phyloP scores from a whole-genome alignment of 1,140 invertebrate species.

The Trichonephila inaurata region DNA sequence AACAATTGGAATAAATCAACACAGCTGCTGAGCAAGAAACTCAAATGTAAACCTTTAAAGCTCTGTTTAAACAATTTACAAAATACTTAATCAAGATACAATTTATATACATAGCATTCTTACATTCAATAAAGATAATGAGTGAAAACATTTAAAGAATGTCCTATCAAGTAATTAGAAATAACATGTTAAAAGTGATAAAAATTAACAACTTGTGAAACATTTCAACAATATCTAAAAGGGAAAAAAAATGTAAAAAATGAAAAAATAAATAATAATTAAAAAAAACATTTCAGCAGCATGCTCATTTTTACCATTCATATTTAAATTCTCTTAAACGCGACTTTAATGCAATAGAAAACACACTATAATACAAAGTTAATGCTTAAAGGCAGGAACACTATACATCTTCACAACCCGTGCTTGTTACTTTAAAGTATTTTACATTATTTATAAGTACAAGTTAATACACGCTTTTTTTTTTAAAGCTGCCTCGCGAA shows the following conservation, averaged over 20 bases:
- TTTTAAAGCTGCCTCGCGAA: constrained; percentile 67
- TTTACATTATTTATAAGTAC: constrained; percentile 73
- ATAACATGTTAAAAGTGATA: background rate
- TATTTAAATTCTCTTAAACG: constrained; percentile 68
- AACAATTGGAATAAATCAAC: constrained; percentile 63
- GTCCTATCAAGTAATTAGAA: background rate
- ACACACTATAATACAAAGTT: constrained; percentile 74
- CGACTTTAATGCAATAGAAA: constrained; percentile 67
- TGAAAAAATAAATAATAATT: constrained; percentile 39
- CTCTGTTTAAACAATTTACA: constrained; percentile 41
- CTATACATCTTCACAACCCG: constrained; percentile 68
- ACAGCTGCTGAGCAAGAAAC: constrained; percentile 59
- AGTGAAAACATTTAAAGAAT: constrained; percentile 10
- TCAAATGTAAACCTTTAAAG: constrained; percentile 42
- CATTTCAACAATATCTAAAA: background rate
- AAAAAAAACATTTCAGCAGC: constrained; percentile 63
- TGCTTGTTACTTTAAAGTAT: constrained; percentile 47
- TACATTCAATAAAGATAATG: background rate
- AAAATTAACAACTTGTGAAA: constrained; percentile 18
- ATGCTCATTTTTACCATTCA: constrained; percentile 29
- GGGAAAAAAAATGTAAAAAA: background rate
- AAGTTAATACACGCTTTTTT: constrained; percentile 53
- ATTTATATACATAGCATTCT: constrained; percentile 69
- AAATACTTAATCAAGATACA: constrained; percentile 45
- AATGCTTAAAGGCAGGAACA: constrained; percentile 73